A percentile compares a stretch with the other conserved stretches of the same genome.
These are phyloP conservation scores for Ochotona curzoniae DNA, from an alignment of 2,113 vertebrate species.

Conservation along the genomic window DNA sequence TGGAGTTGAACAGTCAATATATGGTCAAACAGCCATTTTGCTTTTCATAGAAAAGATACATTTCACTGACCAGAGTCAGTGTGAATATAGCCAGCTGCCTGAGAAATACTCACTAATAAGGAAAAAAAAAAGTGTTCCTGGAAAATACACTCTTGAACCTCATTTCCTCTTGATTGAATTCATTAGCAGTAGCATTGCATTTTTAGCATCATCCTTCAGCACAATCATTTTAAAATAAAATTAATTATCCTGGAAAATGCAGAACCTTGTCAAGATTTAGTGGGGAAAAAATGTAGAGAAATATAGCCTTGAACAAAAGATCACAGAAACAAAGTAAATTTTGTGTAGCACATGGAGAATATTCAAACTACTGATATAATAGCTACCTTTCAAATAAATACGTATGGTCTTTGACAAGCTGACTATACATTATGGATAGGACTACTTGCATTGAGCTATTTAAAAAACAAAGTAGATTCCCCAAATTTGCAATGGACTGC, in stretches of 20 bases:
- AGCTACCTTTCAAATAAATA: not conserved
- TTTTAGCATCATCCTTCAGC: not conserved
- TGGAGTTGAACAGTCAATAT: not conserved
- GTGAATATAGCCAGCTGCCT: not conserved
- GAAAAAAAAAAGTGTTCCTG: not conserved
- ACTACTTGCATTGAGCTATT: not conserved
- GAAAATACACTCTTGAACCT: not conserved
- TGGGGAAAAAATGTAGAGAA: not conserved
- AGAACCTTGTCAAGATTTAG: not conserved
- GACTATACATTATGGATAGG: not conserved
- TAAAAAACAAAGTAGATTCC: not conserved
- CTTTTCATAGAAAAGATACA: not conserved
- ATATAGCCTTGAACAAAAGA: not conserved
- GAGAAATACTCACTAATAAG: not conserved
- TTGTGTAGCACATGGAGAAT: not conserved
- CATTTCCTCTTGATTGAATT: not conserved
- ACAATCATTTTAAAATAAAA: not conserved
- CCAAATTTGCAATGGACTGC: not conserved
- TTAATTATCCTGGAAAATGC: not conserved
- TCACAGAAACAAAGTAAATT: not conserved
- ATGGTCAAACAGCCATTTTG: not conserved
- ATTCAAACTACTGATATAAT: constrained; percentile 19
- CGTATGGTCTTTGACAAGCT: not conserved
- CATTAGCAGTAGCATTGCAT: not conserved
- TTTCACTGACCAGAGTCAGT: not conserved